These are phyloP conservation scores for Proterorhinus semilunaris DNA, from an alignment of 2,113 vertebrate genomes.

Conservation along the genomic window DNA sequence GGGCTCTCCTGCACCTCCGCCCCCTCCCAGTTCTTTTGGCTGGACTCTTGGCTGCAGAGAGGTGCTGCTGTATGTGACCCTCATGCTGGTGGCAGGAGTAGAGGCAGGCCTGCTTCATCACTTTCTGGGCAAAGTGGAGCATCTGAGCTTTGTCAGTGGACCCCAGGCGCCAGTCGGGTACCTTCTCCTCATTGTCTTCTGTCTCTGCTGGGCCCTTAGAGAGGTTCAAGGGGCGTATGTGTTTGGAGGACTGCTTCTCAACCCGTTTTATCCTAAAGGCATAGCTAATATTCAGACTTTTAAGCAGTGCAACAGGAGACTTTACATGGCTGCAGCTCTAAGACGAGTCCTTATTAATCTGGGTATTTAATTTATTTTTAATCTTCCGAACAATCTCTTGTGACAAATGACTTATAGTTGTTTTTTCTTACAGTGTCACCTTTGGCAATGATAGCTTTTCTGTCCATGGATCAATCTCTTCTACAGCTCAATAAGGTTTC, in stretches of 20 bases:
- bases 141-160: constrained; percentile 65
- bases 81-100: constrained; percentile 79
- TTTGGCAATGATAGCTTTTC: constrained; percentile 92
- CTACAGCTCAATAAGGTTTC: constrained; percentile 81
- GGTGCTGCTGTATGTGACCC: constrained; percentile 75
- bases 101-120: constrained; percentile 87
- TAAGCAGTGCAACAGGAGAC: constrained; percentile 81
- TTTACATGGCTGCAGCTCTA: constrained; percentile 83
- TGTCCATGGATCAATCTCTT: constrained; percentile 87
- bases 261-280: constrained; percentile 92
- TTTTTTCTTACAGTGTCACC: constrained; percentile 85
- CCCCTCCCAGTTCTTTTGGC: constrained; percentile 58
- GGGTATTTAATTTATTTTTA: constrained; percentile 76
- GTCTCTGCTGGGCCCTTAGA: constrained; percentile 82
- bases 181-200: constrained; percentile 82
- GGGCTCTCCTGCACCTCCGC: constrained; percentile 34
- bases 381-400: neutral
- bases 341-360: constrained; percentile 88
- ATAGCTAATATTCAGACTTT: constrained; percentile 82
- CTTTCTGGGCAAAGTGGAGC: constrained; percentile 64
- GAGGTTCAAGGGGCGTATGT: constrained; percentile 89
- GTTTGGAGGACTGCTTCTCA: constrained; percentile 88
- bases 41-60: constrained; percentile 80
- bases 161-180: constrained; percentile 83
- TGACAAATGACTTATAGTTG: constrained; percentile 19